Conservation (phyloP, 2,113 vertebrate genomes). For the Cavia porcellus region DNA sequence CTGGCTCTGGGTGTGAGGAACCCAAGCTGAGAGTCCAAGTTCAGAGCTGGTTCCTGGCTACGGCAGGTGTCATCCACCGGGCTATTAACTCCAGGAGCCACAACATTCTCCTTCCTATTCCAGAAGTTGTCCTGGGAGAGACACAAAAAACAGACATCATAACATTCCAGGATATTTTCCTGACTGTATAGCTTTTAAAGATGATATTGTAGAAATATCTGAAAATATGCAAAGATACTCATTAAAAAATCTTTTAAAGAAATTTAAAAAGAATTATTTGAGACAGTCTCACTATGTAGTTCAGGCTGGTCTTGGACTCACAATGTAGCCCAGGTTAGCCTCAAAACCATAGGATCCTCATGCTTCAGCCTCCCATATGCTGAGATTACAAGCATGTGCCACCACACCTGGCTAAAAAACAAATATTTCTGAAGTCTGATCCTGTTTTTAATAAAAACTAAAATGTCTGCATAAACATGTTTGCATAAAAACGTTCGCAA, state of each 20-base stretch:
- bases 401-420: background rate
- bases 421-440: background rate
- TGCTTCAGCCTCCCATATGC: background rate
- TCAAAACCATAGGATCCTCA: background rate
- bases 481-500: background rate
- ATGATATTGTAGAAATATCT: background rate
- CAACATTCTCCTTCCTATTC: background rate
- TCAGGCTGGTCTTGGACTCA: background rate
- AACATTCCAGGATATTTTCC: background rate
- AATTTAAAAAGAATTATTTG: background rate
- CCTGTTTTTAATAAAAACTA: slow-evolving; percentile 44
- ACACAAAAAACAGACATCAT: background rate
- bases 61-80: background rate
- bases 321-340: background rate
- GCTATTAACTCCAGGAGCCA: background rate
- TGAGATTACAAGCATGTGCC: background rate
- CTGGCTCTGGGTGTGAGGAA: background rate
- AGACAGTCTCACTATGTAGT: background rate
- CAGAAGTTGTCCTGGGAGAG: background rate
- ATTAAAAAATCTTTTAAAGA: background rate
- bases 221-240: background rate
- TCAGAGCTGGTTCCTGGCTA: background rate
- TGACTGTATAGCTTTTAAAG: slow-evolving; percentile 7
- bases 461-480: slow-evolving; percentile 17
- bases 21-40: background rate